Conservation (phyloP, 2,113 vertebrate genomes). For the Sitta europaea region DNA sequence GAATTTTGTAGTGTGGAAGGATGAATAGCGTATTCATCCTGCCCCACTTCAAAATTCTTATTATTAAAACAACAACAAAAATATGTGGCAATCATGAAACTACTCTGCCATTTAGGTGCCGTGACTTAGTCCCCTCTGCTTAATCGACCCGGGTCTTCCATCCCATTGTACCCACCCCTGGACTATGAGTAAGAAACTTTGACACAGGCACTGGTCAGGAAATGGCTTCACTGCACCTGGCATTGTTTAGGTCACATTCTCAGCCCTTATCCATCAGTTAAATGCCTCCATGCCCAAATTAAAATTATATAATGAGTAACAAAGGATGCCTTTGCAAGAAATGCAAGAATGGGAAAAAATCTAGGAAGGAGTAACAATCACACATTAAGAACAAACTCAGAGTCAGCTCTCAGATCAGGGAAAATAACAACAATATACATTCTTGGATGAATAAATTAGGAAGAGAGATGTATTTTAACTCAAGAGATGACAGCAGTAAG, state of each 20-base stretch:
- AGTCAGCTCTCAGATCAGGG: not conserved
- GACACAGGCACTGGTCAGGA: not conserved
- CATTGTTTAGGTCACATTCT: not conserved
- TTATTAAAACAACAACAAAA: not conserved
- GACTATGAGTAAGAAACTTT: not conserved
- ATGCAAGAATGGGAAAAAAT: not conserved
- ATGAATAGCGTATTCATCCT: not conserved
- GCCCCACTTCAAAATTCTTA: not conserved
- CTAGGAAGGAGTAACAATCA: not conserved
- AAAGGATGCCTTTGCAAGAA: no score
- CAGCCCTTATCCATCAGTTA: not conserved
- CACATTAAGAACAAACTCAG: not conserved
- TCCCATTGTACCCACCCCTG: not conserved
- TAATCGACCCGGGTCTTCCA: fast-evolving
- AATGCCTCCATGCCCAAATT: not conserved
- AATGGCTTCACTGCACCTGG: not conserved
- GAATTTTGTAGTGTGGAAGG: no score
- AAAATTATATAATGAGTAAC: not conserved
- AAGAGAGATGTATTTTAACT: not conserved
- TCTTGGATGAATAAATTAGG: not conserved
- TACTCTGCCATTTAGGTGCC: not conserved
- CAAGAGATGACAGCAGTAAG: not conserved
- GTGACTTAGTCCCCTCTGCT: not conserved
- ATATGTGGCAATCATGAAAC: fast-evolving
- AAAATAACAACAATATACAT: not conserved